Evolutionary conservation across 2,888 invertebrate genomes (phyloP).

Genomic region (Tipula unca): DNA sequence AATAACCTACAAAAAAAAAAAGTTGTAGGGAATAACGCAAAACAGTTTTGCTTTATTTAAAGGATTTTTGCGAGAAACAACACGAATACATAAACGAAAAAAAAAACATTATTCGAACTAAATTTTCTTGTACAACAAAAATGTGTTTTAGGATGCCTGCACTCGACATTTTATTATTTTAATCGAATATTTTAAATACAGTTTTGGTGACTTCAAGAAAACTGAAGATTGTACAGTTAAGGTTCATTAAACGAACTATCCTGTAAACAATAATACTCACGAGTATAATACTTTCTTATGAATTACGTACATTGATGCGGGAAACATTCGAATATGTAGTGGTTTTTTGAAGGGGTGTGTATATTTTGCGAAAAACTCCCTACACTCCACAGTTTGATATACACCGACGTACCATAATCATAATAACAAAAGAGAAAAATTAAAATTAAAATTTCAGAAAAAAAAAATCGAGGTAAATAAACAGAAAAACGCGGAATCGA

Average conservation of each 20-base stretch:
- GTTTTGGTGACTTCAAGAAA: background rate
- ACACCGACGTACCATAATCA: background rate
- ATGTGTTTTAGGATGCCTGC: background rate
- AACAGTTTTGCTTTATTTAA: background rate
- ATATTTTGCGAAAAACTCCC: background rate
- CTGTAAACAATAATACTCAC: background rate
- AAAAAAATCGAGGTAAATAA: constrained; percentile 1
- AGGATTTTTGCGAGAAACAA: background rate
- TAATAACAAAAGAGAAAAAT: background rate
- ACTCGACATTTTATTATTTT: background rate
- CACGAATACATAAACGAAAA: background rate
- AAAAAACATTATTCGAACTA: background rate
- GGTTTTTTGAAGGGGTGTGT: background rate
- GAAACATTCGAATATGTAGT: background rate
- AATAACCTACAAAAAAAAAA: background rate
- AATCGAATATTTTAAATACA: background rate
- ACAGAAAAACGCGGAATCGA: background rate
- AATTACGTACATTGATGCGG: background rate
- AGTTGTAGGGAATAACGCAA: background rate
- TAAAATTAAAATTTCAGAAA: background rate
- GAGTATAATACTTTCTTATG: background rate
- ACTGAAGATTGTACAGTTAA: no score
- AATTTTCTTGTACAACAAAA: background rate
- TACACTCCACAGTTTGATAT: background rate
- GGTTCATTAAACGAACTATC: no score